phyloP scores from a whole-genome alignment of 1,140 invertebrate species.

The Ceratina australensis region DNA sequence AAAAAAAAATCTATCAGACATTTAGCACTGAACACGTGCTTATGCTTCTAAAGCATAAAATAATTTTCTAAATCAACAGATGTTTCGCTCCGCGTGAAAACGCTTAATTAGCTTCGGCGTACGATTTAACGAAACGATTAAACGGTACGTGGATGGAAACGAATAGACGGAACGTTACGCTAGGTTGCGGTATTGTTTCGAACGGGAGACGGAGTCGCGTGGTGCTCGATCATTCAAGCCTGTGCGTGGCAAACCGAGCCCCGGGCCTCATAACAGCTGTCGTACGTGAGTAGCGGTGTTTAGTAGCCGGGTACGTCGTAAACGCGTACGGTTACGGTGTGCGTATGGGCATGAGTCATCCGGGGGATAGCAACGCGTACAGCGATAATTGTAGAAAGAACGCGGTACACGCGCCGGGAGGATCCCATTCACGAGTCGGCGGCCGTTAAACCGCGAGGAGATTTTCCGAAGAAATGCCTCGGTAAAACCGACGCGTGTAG shows the following conservation, averaged over 20 bases:
- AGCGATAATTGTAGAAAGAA: slow-evolving; percentile 21
- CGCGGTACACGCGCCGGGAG: neutral
- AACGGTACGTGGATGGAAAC: neutral
- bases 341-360: slow-evolving; percentile 26
- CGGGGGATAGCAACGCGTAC: slow-evolving; percentile 22
- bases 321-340: neutral
- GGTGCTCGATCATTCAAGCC: slow-evolving; percentile 17
- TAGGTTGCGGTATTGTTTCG: neutral
- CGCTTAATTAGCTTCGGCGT: too few species aligned
- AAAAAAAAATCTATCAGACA: too few species aligned
- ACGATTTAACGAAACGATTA: too few species aligned
- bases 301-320: neutral
- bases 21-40: too few species aligned
- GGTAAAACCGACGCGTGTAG: neutral
- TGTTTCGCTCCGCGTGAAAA: too few species aligned
- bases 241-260: neutral
- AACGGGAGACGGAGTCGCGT: neutral
- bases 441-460: neutral
- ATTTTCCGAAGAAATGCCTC: neutral
- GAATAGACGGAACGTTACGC: neutral
- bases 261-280: slow-evolving; percentile 4
- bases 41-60: too few species aligned
- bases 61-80: too few species aligned
- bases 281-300: slow-evolving; percentile 24
- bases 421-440: slow-evolving; percentile 16